phyloP scores from a whole-genome alignment of 23 tunicate species.

The Botrylloides violaceus region DNA sequence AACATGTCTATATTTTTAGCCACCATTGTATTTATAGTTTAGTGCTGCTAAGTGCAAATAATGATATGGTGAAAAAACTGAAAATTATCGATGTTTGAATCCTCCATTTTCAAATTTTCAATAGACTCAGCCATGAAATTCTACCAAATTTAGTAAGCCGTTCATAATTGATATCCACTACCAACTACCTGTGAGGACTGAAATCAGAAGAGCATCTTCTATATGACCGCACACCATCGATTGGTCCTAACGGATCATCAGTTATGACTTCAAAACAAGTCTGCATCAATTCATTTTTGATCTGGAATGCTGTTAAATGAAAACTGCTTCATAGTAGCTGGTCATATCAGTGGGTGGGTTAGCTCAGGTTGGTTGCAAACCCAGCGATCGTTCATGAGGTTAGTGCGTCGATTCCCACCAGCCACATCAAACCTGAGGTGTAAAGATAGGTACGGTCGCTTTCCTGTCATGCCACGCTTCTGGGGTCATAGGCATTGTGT shows the following conservation, averaged over 20 bases:
- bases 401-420: too few species aligned
- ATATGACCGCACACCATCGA: conserved; percentile 55
- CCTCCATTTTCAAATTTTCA: background rate
- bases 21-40: too few species aligned
- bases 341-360: too few species aligned
- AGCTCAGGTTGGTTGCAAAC: too few species aligned
- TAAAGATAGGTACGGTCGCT: too few species aligned
- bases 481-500: too few species aligned
- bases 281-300: conserved; percentile 59
- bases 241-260: conserved; percentile 56
- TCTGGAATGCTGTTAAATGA: conserved; percentile 70
- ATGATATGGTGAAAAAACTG: background rate
- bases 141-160: background rate
- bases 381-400: too few species aligned
- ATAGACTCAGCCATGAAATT: background rate
- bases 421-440: too few species aligned
- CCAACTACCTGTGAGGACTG: conserved; percentile 58
- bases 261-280: conserved; percentile 73
- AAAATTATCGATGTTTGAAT: background rate
- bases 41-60: too few species aligned
- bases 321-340: too few species aligned
- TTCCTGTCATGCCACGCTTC: too few species aligned
- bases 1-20: too few species aligned
- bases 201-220: conserved; percentile 52
- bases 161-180: background rate